phyloP scores from a whole-genome alignment of 2,113 vertebrate species.

The Dicrurus megarhynchus region DNA sequence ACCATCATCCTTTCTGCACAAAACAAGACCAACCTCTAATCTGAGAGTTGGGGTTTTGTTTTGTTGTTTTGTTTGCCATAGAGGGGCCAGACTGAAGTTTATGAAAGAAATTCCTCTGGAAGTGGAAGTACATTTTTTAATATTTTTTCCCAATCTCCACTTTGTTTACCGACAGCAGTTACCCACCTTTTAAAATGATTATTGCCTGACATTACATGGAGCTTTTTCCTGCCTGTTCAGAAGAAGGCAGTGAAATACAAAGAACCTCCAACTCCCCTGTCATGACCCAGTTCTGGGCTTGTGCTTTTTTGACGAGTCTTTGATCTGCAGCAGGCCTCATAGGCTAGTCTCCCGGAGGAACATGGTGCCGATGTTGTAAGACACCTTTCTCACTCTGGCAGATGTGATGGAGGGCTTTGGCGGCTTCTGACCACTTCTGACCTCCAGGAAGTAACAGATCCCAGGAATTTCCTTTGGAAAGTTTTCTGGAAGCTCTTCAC shows the following conservation, averaged over 20 bases:
- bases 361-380: slow-evolving; percentile 99
- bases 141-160: neutral
- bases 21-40: slow-evolving; percentile 48
- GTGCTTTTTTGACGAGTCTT: slow-evolving; percentile 79
- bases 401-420: slow-evolving; percentile 84
- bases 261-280: slow-evolving; percentile 34
- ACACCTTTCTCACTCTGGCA: slow-evolving; percentile 91
- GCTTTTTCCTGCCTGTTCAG: slow-evolving; percentile 57
- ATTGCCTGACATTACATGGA: slow-evolving; percentile 78
- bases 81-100: slow-evolving; percentile 41
- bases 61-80: slow-evolving; percentile 22
- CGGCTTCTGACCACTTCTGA: slow-evolving; percentile 85
- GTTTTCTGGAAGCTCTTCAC: slow-evolving; percentile 96
- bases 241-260: slow-evolving; percentile 64
- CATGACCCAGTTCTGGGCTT: slow-evolving; percentile 74
- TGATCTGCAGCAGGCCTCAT: slow-evolving; percentile 77
- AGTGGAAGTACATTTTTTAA: neutral
- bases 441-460: slow-evolving; percentile 97
- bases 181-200: slow-evolving; percentile 70
- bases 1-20: slow-evolving; percentile 46
- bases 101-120: slow-evolving; percentile 35
- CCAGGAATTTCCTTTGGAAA: slow-evolving; percentile 98
- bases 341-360: slow-evolving; percentile 98
- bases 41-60: neutral
- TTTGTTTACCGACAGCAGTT: slow-evolving; percentile 41